Percentiles rank a stretch among this genome's conserved stretches.
Conservation (phyloP, 35 echinoderm and acorn worm genomes). For the Apostichopus parvimensis region DNA sequence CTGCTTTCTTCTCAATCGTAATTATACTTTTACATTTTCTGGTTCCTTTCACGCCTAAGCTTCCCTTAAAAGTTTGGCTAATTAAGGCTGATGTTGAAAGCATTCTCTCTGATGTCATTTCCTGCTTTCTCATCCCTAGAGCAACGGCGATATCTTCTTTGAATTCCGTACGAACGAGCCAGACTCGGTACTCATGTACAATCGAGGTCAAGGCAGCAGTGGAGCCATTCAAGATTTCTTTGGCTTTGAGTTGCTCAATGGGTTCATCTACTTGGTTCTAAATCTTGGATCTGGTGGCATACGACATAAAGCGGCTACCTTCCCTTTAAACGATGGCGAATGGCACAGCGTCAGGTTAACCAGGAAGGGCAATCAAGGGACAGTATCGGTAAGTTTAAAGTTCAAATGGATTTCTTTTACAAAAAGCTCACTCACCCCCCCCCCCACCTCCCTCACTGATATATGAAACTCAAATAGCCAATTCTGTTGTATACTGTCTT, state of each 20-base stretch:
- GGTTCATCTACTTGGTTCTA: constrained; percentile 81
- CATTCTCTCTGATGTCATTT: not conserved
- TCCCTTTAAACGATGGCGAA: constrained; percentile 71
- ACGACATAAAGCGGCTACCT: constrained; percentile 55
- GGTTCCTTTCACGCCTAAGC: not conserved
- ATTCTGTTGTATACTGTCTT: no score
- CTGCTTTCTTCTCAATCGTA: no score
- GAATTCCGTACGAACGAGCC: constrained; percentile 94
- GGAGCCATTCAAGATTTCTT: constrained; percentile 70
- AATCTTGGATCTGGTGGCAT: constrained; percentile 85
- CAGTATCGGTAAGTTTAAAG: not conserved
- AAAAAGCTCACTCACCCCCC: not conserved
- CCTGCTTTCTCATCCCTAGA: constrained; percentile 36
- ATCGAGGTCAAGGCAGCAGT: constrained; percentile 55
- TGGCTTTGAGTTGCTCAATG: constrained; percentile 88
- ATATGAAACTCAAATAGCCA: no score
- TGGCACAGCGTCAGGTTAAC: constrained; percentile 79
- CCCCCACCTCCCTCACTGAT: not conserved
- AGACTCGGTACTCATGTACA: constrained; percentile 90
- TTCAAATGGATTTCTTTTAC: no score
- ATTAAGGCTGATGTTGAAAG: not conserved
- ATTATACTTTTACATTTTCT: not conserved
- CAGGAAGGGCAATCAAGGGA: constrained; percentile 49
- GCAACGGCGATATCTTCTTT: constrained; percentile 66
- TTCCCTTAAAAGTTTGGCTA: not conserved